phyloP scores from a whole-genome alignment of 2,888 invertebrate genomes.

The Macrosiphum euphorbiae region DNA sequence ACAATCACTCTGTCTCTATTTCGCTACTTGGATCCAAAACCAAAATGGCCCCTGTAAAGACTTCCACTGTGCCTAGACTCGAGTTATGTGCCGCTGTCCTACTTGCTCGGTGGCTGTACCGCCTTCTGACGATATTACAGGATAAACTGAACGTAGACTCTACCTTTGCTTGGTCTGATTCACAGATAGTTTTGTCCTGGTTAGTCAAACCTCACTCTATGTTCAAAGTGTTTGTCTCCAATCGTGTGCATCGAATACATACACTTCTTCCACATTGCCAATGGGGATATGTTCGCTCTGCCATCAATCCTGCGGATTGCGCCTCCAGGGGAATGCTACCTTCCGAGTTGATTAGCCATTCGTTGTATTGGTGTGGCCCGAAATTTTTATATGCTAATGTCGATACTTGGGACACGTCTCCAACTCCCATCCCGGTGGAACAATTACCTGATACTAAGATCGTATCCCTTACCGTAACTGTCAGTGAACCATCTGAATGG shows the following conservation, averaged over 20 bases:
- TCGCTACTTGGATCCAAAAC: no score
- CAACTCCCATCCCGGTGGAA: neutral
- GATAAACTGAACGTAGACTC: no score
- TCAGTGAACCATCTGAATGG: neutral
- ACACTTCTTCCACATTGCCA: neutral
- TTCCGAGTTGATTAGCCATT: neutral
- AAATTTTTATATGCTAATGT: neutral
- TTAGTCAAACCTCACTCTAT: no score
- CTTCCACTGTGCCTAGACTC: no score
- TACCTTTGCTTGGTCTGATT: neutral
- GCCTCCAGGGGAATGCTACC: neutral
- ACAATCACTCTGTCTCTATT: no score
- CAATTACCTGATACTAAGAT: neutral
- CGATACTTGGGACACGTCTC: neutral
- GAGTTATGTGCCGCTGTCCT: no score
- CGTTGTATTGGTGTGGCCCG: neutral
- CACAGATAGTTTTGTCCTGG: neutral
- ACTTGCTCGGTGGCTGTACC: no score
- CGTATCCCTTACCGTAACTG: neutral
- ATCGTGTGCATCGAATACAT: neutral
- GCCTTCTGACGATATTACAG: no score
- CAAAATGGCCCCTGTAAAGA: no score
- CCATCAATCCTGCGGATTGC: neutral
- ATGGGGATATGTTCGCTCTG: neutral
- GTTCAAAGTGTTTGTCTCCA: neutral